Percentiles rank a stretch among this genome's conserved stretches.
Conservation (phyloP, 2,797 vertebrate species). For the Tragelaphus eurycerus region DNA sequence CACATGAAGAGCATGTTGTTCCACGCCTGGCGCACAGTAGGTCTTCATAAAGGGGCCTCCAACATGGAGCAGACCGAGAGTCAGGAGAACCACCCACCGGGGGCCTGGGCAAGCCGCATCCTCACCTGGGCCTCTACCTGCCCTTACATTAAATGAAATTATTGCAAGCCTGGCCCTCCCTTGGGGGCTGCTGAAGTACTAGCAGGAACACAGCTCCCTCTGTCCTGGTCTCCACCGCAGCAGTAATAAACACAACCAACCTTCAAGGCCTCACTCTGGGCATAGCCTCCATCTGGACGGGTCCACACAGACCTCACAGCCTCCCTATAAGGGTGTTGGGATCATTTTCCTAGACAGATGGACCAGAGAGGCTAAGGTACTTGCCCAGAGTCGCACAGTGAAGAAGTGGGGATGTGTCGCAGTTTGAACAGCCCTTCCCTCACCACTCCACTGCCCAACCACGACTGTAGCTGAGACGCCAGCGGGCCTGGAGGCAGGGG, state of each 20-base stretch:
- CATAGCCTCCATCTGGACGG: neutral
- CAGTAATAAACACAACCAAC: neutral
- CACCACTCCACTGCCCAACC: neutral
- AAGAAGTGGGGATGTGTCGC: neutral
- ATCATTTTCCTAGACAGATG: neutral
- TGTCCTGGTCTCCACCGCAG: neutral
- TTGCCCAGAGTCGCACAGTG: neutral
- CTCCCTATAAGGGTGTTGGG: accelerated
- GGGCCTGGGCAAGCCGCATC: neutral
- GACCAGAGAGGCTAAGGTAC: neutral
- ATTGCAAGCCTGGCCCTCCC: too few species aligned
- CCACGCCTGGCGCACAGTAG: accelerated
- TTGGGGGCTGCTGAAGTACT: neutral
- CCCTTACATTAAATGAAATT: neutral
- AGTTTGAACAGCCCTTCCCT: neutral
- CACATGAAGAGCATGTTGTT: accelerated
- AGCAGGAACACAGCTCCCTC: neutral
- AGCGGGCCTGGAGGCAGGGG: neutral
- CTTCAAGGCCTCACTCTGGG: neutral
- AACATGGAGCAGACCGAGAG: neutral
- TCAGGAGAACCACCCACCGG: neutral
- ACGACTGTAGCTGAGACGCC: neutral
- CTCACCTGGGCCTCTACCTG: neutral
- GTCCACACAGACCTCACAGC: neutral
- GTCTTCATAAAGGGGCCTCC: neutral